These are phyloP conservation scores for Meriones psammophilus DNA, from an alignment of 2,797 vertebrate genomes.

Conservation along the genomic window DNA sequence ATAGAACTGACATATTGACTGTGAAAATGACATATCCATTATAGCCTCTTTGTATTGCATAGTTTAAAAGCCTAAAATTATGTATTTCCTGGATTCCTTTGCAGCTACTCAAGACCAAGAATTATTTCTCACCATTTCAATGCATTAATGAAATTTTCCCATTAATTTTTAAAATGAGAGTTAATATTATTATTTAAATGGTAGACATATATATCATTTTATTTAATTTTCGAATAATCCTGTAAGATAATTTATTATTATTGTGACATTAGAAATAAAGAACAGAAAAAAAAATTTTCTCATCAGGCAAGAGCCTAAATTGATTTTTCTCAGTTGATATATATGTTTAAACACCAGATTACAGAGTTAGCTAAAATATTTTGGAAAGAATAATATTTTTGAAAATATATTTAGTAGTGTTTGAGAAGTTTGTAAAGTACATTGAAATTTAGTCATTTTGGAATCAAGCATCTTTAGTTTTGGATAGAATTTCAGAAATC, in stretches of 20 bases:
- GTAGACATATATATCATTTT: background rate
- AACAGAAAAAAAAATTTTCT: conserved; percentile 14
- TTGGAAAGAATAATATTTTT: background rate
- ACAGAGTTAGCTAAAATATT: conserved; percentile 39
- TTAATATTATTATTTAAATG: conserved; percentile 51
- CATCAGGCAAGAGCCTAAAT: conserved; percentile 3
- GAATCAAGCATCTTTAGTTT: background rate
- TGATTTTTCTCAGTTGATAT: conserved; percentile 43
- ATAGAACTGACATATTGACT: background rate
- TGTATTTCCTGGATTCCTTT: conserved; percentile 13
- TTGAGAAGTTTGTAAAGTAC: background rate
- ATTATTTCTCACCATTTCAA: conserved; percentile 41
- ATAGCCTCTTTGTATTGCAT: conserved; percentile 24
- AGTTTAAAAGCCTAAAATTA: conserved; percentile 56
- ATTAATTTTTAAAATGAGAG: conserved; percentile 10
- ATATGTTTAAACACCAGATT: background rate
- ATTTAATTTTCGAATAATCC: conserved; percentile 40
- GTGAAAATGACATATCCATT: background rate
- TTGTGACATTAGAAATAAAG: conserved; percentile 29
- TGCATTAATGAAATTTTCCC: background rate
- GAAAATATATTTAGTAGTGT: background rate
- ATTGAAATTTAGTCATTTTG: background rate
- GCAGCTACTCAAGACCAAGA: conserved; percentile 24
- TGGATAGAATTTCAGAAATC: conserved; percentile 6
- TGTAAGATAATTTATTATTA: conserved; percentile 13